A percentile compares a stretch with the other conserved stretches of the same genome.
phyloP scores from a whole-genome alignment of 1,140 invertebrate species.

The Xylocopa sonorina region DNA sequence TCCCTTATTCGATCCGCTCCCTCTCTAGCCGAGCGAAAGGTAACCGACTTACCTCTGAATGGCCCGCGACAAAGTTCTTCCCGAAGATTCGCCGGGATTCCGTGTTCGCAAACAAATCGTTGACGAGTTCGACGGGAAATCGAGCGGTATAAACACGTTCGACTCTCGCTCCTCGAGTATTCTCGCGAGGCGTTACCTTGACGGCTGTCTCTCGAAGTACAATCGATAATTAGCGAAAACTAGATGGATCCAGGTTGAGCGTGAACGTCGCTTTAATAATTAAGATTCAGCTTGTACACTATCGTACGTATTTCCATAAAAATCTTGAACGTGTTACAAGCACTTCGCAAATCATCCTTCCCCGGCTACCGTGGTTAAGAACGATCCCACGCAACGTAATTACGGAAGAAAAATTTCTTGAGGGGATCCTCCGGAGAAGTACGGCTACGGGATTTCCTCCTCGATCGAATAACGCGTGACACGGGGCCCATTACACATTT shows the following conservation, averaged over 20 bases:
- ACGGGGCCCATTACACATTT: slow-evolving; percentile 25
- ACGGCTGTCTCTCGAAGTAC: too few relatives aligned
- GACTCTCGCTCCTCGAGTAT: slow-evolving; percentile 14
- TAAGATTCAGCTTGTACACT: too few relatives aligned
- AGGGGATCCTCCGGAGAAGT: slow-evolving; percentile 10
- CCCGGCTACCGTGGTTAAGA: not conserved
- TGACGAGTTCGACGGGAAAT: slow-evolving; percentile 14
- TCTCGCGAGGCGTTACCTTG: slow-evolving; percentile 7
- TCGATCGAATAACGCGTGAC: slow-evolving; percentile 55
- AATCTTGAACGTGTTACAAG: not conserved
- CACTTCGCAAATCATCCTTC: not conserved
- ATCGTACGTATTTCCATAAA: not conserved
- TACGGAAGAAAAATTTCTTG: slow-evolving; percentile 41
- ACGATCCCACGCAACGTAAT: slow-evolving; percentile 25
- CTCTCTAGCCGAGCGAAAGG: not conserved
- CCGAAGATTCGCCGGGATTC: slow-evolving; percentile 50
- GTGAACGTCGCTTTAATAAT: too few relatives aligned
- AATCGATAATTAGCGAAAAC: too few relatives aligned
- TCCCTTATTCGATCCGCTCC: not conserved
- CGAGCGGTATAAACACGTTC: not conserved
- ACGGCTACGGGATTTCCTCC: slow-evolving; percentile 31
- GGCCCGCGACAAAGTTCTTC: slow-evolving; percentile 44
- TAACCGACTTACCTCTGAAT: slow-evolving; percentile 39
- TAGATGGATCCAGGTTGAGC: too few relatives aligned
- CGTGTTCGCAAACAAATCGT: slow-evolving; percentile 53